Conservation (phyloP, 2,888 invertebrate genomes). For the Diabrotica balteata region DNA sequence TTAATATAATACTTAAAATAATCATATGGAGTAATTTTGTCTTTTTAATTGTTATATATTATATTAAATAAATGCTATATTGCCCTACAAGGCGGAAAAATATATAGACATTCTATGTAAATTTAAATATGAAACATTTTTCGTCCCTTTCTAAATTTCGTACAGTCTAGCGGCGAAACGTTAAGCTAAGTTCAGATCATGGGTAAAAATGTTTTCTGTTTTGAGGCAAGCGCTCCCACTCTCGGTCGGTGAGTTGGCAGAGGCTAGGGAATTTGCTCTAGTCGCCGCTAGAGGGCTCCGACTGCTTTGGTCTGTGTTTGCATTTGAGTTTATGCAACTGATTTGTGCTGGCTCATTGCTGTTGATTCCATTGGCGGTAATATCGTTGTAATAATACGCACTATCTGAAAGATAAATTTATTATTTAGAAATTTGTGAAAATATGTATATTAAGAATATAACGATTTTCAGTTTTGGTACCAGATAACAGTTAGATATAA, state of each 20-base stretch:
- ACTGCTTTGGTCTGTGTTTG: conserved; percentile 61
- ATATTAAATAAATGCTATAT: too few relatives aligned
- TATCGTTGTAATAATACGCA: conserved; percentile 67
- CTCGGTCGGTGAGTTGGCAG: conserved; percentile 73
- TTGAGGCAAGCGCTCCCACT: conserved; percentile 74
- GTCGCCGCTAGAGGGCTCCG: conserved; percentile 75
- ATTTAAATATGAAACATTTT: background rate
- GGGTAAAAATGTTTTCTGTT: conserved; percentile 62
- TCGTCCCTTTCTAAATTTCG: conserved; percentile 13
- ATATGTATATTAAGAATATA: too few relatives aligned
- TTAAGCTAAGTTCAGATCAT: conserved; percentile 54
- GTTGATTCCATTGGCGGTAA: conserved; percentile 43
- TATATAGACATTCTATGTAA: too few relatives aligned
- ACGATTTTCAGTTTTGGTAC: too few relatives aligned
- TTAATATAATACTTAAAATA: too few relatives aligned
- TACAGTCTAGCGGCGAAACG: conserved; percentile 26
- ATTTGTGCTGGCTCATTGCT: conserved; percentile 43
- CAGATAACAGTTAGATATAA: too few relatives aligned
- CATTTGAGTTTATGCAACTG: conserved; percentile 45
- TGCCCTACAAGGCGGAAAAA: too few relatives aligned
- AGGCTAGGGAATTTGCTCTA: conserved; percentile 73
- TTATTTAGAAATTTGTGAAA: background rate
- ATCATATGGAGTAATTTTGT: too few relatives aligned
- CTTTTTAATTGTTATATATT: too few relatives aligned
- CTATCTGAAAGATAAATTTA: conserved; percentile 62